A percentile compares a stretch with the other conserved stretches of the same genome.
phyloP scores from a whole-genome alignment of 2,888 invertebrate species.

The Clunio marinus region DNA sequence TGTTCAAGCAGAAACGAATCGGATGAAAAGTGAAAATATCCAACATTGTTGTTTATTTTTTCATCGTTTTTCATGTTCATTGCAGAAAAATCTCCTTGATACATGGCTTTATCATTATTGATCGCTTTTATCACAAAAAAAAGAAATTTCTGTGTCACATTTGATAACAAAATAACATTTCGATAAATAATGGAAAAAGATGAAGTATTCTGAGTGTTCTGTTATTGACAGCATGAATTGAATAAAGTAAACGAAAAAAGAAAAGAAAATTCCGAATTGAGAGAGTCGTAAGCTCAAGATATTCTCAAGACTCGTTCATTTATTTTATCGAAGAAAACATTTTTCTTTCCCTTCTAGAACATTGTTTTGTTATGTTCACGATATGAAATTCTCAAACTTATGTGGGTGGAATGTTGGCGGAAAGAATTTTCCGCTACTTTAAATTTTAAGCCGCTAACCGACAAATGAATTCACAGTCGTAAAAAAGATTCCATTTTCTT shows the following conservation, averaged over 20 bases:
- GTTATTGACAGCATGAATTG: conserved; percentile 31
- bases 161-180: conserved; percentile 36
- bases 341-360: too few species aligned
- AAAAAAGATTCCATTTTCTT: background rate
- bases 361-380: too few species aligned
- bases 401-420: too few species aligned
- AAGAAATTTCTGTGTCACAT: conserved; percentile 13
- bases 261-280: too few species aligned
- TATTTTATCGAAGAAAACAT: too few species aligned
- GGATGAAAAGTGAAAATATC: background rate
- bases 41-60: too few species aligned
- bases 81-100: background rate
- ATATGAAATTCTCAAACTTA: too few species aligned
- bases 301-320: too few species aligned
- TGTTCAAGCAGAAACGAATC: conserved; percentile 13
- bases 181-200: conserved; percentile 31
- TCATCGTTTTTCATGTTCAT: background rate
- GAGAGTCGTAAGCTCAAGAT: too few species aligned
- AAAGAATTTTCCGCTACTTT: background rate
- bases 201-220: conserved; percentile 27
- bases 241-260: too few species aligned
- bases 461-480: background rate
- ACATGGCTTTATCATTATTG: background rate
- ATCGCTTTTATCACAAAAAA: conserved; percentile 18
- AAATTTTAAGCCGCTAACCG: background rate